Evolutionary conservation across 2,113 vertebrate genomes (phyloP), one percentile per base, ranked within the genome.

Genomic region (Halcyon senegalensis): DNA sequence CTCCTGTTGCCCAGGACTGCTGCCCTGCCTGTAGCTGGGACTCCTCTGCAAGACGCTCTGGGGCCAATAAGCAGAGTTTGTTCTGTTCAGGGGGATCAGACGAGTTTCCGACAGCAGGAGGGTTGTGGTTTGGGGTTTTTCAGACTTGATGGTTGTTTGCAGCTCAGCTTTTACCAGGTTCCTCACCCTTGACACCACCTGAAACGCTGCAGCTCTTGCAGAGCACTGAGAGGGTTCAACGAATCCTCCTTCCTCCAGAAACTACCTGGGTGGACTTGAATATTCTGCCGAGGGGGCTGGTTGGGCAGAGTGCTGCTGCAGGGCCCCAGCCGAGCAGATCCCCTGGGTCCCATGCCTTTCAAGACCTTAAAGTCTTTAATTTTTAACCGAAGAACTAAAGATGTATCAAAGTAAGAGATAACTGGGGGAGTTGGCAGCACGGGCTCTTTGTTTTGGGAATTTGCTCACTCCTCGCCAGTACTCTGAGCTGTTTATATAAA

Each of bases 21-120:
- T 44, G 2, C 4, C 0, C 23, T 10, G 21, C 76, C 53, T 60
- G n/a, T 31, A 5, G 66, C 27, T 31, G 1, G 0, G 14, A 3
- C 78, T 76, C n/a, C 84, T 41, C 85, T 72, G 69, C 39, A 12
- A 7, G 55, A 7, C 56, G 14, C 75, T 13, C 89, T 2, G 11
- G 87, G 81, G 66, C 31, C 27, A 21, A 2, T 11, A 4, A 11
- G 28, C 44, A 7, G 64, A 19, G 56, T 86, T 79, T 53, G 74
- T 35, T 89, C 66, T 92, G 46, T 43, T 55, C 3, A 1, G 79
- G 63, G 44, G 41, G 33, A 43, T n/a, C 50, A 50, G 63, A 28
- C 0, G 4, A 44, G 73, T 44, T 91, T 44, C 81, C 0, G 1
- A n/a, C 77, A 75, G 87, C 73, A 78, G 37, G 1, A 78, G 60